Evolutionary conservation across 92 coral and sea anemone species (phyloP).

Genomic region (Chrysogorgia sp.): DNA sequence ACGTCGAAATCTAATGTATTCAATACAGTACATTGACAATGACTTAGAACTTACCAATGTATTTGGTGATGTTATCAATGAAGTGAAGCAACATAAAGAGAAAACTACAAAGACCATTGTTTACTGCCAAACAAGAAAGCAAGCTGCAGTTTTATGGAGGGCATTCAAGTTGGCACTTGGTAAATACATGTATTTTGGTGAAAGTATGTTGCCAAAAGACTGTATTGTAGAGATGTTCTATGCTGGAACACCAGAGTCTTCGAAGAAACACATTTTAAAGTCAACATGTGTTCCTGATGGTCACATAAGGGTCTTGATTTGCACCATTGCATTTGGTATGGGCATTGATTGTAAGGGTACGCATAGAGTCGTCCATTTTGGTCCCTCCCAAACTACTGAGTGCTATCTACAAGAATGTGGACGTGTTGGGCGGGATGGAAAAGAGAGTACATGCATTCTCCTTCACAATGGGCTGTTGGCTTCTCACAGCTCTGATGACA

Average conservation of each 20-base stretch:
- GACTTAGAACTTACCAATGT: no score
- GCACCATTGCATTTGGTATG: constrained; percentile 65
- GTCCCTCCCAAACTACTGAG: constrained; percentile 16
- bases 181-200: no score
- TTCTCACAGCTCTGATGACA: constrained; percentile 3
- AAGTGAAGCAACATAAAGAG: no score
- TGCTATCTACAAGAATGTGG: not conserved
- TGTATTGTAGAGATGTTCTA: no score
- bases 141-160: no score
- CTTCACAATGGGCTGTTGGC: constrained; percentile 10
- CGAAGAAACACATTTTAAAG: constrained; percentile 45
- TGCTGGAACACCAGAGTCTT: constrained; percentile 39
- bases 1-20: not conserved
- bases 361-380: constrained; percentile 44
- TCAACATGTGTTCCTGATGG: constrained; percentile 39
- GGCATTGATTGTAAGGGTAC: constrained; percentile 56
- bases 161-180: no score
- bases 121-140: no score
- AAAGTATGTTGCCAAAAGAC: no score
- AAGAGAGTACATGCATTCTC: constrained; percentile 1
- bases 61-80: no score
- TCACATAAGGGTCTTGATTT: constrained; percentile 49
- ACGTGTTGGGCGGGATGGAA: constrained; percentile 6
- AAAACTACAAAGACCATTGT: not conserved
- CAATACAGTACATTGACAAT: no score